These are phyloP conservation scores for Vespertilio murinus DNA, from an alignment of 2,797 vertebrate genomes.

Conservation along the genomic window DNA sequence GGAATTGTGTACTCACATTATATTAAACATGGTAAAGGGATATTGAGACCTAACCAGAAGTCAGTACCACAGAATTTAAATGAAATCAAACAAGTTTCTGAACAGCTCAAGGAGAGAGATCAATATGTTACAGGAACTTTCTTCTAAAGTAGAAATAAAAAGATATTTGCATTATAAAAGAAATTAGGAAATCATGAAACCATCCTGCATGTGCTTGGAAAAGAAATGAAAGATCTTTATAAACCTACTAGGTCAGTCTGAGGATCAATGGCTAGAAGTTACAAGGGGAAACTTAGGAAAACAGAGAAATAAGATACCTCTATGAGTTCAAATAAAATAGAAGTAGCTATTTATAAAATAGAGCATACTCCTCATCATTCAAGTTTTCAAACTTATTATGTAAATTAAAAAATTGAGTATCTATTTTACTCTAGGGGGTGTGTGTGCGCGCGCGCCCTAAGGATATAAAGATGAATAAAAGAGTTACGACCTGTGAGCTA, in stretches of 20 bases:
- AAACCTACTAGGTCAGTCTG: not conserved
- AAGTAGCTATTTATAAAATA: not conserved
- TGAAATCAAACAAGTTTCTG: not conserved
- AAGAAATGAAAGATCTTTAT: not conserved
- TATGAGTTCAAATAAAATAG: not conserved
- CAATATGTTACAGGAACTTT: not conserved
- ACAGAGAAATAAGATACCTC: not conserved
- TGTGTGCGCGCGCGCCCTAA: not conserved
- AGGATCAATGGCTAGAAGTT: not conserved
- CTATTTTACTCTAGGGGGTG: not conserved
- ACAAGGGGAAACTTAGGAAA: not conserved
- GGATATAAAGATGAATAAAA: not conserved
- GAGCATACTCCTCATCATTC: not conserved
- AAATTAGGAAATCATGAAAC: not conserved
- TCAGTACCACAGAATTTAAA: not conserved
- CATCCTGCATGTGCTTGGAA: not conserved
- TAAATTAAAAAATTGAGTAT: not conserved
- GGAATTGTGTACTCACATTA: not conserved
- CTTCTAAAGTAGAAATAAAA: not conserved
- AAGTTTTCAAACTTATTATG: not conserved
- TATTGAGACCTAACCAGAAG: not conserved
- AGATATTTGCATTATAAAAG: not conserved
- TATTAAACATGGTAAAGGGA: not conserved
- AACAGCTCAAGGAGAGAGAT: not conserved
- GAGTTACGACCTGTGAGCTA: not conserved